phyloP scores from a whole-genome alignment of 2,113 vertebrate species.

The Cyprinodon brontotheroides region DNA sequence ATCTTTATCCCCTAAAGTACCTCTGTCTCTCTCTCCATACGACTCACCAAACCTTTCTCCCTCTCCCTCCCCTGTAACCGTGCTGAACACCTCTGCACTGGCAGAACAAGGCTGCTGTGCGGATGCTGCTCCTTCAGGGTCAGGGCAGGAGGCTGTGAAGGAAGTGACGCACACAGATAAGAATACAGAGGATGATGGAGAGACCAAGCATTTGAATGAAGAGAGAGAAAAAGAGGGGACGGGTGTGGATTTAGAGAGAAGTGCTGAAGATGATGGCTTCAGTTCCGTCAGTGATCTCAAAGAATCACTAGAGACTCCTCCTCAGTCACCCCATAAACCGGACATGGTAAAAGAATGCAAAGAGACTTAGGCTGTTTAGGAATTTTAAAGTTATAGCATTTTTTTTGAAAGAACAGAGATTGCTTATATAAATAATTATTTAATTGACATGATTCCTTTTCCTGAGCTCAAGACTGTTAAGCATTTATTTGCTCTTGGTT shows the following conservation, averaged over 20 bases:
- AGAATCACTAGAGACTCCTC: slow-evolving; percentile 63
- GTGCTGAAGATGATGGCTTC: slow-evolving; percentile 69
- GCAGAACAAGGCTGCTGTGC: slow-evolving; percentile 24
- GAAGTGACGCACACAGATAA: neutral
- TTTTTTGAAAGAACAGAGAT: neutral
- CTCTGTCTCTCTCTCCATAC: slow-evolving; percentile 35
- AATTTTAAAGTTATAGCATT: neutral
- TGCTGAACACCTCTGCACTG: slow-evolving; percentile 5
- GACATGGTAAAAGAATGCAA: slow-evolving; percentile 3
- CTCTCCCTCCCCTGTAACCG: slow-evolving; percentile 40
- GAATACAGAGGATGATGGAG: neutral
- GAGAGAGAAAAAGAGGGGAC: slow-evolving; percentile 40
- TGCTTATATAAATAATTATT: neutral
- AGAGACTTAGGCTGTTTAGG: neutral
- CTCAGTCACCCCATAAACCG: slow-evolving; percentile 26
- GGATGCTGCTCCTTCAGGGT: slow-evolving; percentile 8
- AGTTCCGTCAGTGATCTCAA: slow-evolving; percentile 80
- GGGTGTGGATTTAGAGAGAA: slow-evolving; percentile 53
- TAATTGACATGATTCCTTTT: neutral
- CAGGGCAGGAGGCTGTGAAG: slow-evolving; percentile 6
- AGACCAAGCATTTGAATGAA: neutral
- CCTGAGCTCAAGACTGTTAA: too few relatives aligned
- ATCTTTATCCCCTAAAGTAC: slow-evolving; percentile 37
- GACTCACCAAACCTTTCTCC: slow-evolving; percentile 32
- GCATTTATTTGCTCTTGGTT: neutral